These are phyloP conservation scores for Spisula solida DNA, from an alignment of 2,888 invertebrate genomes.

Conservation along the genomic window DNA sequence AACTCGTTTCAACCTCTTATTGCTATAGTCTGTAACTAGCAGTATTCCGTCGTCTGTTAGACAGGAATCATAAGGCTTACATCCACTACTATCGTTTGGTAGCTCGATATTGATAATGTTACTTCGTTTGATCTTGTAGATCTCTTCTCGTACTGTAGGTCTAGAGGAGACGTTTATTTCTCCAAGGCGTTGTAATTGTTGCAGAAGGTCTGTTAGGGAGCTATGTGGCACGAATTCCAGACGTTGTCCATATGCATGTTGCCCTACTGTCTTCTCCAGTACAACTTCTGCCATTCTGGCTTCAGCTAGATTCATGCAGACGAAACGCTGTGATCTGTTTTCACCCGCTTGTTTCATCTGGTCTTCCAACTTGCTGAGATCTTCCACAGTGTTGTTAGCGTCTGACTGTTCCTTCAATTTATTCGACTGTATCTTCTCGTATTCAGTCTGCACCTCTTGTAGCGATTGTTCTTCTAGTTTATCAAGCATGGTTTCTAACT, in stretches of 20 bases:
- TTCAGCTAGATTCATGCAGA: neutral
- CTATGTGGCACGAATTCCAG: neutral
- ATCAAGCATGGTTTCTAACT: too few relatives aligned
- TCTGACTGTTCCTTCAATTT: too few relatives aligned
- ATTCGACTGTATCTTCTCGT: too few relatives aligned
- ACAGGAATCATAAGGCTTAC: neutral
- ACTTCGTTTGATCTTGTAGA: neutral
- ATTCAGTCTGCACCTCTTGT: too few relatives aligned
- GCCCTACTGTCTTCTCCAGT: too few relatives aligned
- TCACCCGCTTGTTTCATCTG: neutral
- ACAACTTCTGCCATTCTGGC: neutral
- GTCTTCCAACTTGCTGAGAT: neutral
- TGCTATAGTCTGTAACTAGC: too few relatives aligned
- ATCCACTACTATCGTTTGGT: neutral
- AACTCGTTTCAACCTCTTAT: too few relatives aligned
- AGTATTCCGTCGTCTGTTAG: too few relatives aligned
- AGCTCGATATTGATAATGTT: neutral
- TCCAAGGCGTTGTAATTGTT: neutral
- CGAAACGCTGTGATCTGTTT: slow-evolving; percentile 17
- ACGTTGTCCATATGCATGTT: neutral
- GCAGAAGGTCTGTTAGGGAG: neutral
- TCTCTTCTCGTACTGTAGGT: neutral
- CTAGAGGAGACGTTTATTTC: neutral
- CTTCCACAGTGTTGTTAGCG: neutral
- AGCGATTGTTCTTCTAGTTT: too few relatives aligned